Conservation (phyloP, 2,797 vertebrate species). For the Mycteria americana region DNA sequence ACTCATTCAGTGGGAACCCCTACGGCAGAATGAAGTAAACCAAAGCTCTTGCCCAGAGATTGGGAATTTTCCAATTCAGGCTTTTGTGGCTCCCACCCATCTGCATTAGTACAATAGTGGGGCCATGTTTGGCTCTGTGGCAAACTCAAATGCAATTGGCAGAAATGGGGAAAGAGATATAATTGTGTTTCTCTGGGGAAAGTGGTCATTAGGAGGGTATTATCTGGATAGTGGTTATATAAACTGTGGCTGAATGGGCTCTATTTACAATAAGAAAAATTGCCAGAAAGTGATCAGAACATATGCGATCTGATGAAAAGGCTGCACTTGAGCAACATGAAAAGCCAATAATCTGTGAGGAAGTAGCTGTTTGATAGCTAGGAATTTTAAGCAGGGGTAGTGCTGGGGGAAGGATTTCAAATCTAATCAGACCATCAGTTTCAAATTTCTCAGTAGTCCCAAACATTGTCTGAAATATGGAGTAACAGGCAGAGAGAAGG, state of each 20-base stretch:
- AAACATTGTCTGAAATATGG: not conserved
- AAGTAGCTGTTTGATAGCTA: conserved; percentile 29
- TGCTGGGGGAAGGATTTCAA: not conserved
- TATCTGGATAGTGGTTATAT: conserved; percentile 38
- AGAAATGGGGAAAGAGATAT: not conserved
- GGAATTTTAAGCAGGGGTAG: conserved; percentile 47
- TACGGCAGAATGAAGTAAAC: not conserved
- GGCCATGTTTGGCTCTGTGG: not conserved
- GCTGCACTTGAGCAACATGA: conserved; percentile 45
- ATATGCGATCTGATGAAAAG: conserved; percentile 46
- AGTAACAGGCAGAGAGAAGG: not conserved
- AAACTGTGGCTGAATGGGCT: conserved; percentile 55
- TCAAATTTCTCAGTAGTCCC: not conserved
- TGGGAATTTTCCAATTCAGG: conserved; percentile 36
- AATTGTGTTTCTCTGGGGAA: conserved; percentile 51
- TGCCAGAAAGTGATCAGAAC: conserved; percentile 65
- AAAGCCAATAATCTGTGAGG: conserved; percentile 60
- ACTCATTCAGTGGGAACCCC: not conserved
- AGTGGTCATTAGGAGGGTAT: conserved; percentile 60
- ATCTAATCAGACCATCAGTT: not conserved
- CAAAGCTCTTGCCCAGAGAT: not conserved
- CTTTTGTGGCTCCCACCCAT: conserved; percentile 35
- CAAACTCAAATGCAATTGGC: conserved; percentile 44
- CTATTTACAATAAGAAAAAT: conserved; percentile 61
- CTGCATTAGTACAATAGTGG: conserved; percentile 32